A percentile compares a stretch with the other conserved stretches of the same genome.
Evolutionary conservation across 35 echinoderm and acorn worm genomes (phyloP).

Genomic region (Apostichopus japonicus): DNA sequence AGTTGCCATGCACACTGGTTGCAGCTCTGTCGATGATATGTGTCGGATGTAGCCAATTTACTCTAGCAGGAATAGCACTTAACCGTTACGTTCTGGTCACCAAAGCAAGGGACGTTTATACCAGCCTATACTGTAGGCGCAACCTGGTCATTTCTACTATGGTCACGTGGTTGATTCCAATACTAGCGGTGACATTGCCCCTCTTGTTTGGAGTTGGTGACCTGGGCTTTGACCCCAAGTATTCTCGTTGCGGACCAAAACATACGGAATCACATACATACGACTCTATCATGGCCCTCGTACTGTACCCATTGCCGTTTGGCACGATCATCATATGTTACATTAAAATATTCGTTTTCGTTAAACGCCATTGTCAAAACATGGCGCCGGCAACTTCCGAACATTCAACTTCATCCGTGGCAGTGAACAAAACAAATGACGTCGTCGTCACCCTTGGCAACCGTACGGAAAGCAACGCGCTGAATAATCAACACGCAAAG

Average conservation of each 20-base stretch:
- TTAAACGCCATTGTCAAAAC: constrained; percentile 59
- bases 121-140: constrained; percentile 40
- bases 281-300: constrained; percentile 64
- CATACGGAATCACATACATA: constrained; percentile 69
- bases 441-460: constrained; percentile 30
- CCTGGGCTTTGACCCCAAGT: constrained; percentile 82
- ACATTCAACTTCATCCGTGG: constrained; percentile 37
- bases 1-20: constrained; percentile 60
- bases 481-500: constrained; percentile 13
- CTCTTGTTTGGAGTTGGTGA: constrained; percentile 61
- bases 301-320: constrained; percentile 71
- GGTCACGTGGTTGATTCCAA: constrained; percentile 69
- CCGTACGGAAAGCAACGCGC: constrained; percentile 35
- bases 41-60: constrained; percentile 76
- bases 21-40: constrained; percentile 71
- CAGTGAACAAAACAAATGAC: constrained; percentile 10
- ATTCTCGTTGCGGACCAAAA: constrained; percentile 69
- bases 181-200: constrained; percentile 65
- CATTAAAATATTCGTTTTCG: constrained; percentile 65
- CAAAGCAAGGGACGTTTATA: constrained; percentile 53
- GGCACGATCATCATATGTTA: constrained; percentile 73
- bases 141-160: constrained; percentile 63
- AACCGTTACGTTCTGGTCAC: constrained; percentile 76
- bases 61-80: constrained; percentile 69
- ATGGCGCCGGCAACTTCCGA: constrained; percentile 19